Evolutionary conservation across 1,140 invertebrate genomes (phyloP), one percentile per base, ranked within the genome.

Genomic region (Aphaenogaster rudis): DNA sequence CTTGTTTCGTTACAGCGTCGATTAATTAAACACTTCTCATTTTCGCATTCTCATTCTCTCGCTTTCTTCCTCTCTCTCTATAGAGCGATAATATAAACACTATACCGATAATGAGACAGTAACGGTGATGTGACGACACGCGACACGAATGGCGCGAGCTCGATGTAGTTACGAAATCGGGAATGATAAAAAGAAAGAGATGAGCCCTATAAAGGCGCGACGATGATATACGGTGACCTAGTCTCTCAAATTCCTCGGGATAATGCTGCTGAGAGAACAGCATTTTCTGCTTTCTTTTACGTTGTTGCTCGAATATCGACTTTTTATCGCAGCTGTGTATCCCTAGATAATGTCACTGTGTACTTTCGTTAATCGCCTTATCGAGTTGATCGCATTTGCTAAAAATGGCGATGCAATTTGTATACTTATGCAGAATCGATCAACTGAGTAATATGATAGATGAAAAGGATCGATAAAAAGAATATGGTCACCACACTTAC

Each of bases 1-100:
- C 9, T 54, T 86, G 74, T 61, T 88, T 91, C 81, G 82, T 90
- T 90, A 90, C 74, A 88, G 57, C 77, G 80, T 88, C 90, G 63
- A 88, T 74, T 84, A 84, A 50, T 84, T 54, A 88, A 88, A 88
- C 88, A 88, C 69, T 42, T 64, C 0, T 28, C 42, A 36, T 48
- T 48, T 50, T 36, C 36, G 48, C 74, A 17, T 63, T 80, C 52
- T 45, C 82, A 54, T 36, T 64, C 67, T 42, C 17, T 39, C 66
- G 17, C 39, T 39, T 36, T 85, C 61, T 50, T 36, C 28, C 17
- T 66, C 48, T 74, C 79, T 81, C 28, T 81, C 85, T 80, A 54
- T 88, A 84, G 64, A 87, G 1, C 54, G 36, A 61, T 61, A 76
- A 84, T 84, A 76, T 74, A 63, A 81, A 81, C 52, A 84, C 28